These are phyloP conservation scores for Chaetophractus vellerosus DNA, from an alignment of 2,797 vertebrate species.

Conservation along the genomic window DNA sequence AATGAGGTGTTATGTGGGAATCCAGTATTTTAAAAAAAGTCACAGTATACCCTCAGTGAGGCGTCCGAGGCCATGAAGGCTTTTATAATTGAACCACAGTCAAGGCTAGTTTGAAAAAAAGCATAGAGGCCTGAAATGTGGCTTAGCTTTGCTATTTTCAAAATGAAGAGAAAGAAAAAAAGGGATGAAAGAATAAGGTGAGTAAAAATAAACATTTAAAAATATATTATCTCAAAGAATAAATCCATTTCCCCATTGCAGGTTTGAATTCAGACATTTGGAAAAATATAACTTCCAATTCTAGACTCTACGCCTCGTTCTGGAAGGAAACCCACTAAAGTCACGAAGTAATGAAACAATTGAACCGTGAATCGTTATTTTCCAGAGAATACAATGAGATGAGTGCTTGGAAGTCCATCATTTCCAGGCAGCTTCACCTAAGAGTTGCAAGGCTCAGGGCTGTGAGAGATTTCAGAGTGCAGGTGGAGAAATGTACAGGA, in stretches of 20 bases:
- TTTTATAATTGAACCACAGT: background rate
- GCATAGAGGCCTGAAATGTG: background rate
- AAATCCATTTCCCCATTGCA: background rate
- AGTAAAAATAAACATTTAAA: conserved; percentile 34
- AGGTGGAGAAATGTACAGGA: conserved; percentile 28
- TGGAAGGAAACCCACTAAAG: conserved; percentile 64
- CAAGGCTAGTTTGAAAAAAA: conserved; percentile 52
- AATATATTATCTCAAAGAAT: conserved; percentile 48
- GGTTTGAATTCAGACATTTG: conserved; percentile 62
- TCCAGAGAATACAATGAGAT: conserved; percentile 12
- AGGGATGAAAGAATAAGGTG: background rate
- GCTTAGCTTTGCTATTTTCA: background rate
- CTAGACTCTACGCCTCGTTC: conserved; percentile 52
- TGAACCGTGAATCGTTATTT: conserved; percentile 66
- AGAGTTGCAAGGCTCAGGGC: background rate
- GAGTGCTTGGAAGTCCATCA: background rate
- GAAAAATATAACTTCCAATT: conserved; percentile 70
- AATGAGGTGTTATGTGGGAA: too few species aligned
- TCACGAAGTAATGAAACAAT: conserved; percentile 63
- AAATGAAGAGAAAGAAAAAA: too few species aligned
- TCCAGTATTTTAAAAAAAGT: background rate
- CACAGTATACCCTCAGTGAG: background rate
- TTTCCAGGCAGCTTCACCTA: background rate
- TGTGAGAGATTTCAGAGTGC: too few species aligned
- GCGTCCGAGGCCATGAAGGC: background rate